Evolutionary conservation across 2,888 invertebrate species (phyloP), one percentile per base, ranked within the genome.

Genomic region (Hydraecia micacea): DNA sequence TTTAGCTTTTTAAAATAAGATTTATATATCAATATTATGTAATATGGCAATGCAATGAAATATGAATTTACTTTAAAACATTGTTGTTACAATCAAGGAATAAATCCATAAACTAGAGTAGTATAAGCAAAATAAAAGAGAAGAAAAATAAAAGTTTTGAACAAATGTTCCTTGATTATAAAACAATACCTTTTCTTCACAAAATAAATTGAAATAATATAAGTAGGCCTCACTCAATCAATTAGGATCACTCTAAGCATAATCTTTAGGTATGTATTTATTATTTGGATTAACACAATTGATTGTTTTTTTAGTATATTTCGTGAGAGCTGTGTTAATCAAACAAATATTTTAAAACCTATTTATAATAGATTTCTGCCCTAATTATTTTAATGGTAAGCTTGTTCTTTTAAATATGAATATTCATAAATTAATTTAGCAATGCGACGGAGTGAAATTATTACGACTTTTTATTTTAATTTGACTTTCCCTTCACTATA

Each of bases 211-310:
- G 1, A 28, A 66, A 21, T 32, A 58, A 58, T 21, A 28, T 32
- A 46, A 46, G 62, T 21, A 49, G 55, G 62, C 62, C 21, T 68
- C 3, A 21, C 18, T 70, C 13, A 7, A 36, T 32, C 39, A 55
- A 75, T 82, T 69, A 70, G 9, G 0, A 55, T 46, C 76, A 83
- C 36, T 80, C 66, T 28, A 76, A 83, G 80, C 83, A 32, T 73
- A 60, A 42, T 39, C 9, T 66, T 25, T 63, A 2, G 4, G 21
- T 58, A 63, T 65, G 46, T 60, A 60, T 71, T 52, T 71, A 70
- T 83, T 79, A 79, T 73, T 75, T 28, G 32, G 55, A 80, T 80
- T 63, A 79, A 85, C 76, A 87, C 39, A 76, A 39, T 75, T 42
- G 13, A 70, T 52, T 39, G 49, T 80, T 77, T 58, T 80, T 79